Conservation (phyloP, 2,888 invertebrate species). For the Entomobrya proxima region DNA sequence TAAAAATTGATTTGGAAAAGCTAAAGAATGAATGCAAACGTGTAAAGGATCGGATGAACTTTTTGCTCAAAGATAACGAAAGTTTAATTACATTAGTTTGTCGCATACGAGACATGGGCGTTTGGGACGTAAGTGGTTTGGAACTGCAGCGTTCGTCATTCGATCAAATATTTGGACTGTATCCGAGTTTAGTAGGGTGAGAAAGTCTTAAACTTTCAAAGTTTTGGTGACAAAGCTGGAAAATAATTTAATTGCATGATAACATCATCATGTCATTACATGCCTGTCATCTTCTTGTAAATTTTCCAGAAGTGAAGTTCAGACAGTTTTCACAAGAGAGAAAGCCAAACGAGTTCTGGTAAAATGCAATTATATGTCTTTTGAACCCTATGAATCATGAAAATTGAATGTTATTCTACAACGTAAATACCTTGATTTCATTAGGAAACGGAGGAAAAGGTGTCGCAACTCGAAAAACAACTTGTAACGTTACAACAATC, state of each 20-base stretch:
- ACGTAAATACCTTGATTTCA: background rate
- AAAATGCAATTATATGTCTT: slow-evolving; percentile 13
- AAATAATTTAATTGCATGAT: too few relatives aligned
- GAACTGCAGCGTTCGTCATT: slow-evolving; percentile 70
- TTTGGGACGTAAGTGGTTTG: slow-evolving; percentile 74
- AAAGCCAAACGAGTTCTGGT: slow-evolving; percentile 71
- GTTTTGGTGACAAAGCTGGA: too few relatives aligned
- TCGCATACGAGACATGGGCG: slow-evolving; percentile 74
- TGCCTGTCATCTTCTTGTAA: background rate
- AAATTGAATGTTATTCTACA: background rate
- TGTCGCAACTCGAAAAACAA: slow-evolving; percentile 60
- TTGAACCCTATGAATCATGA: background rate
- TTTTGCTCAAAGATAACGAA: slow-evolving; percentile 73
- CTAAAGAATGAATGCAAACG: slow-evolving; percentile 72
- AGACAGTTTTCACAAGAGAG: slow-evolving; percentile 73
- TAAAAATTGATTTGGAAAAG: slow-evolving; percentile 73
- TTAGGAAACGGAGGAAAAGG: slow-evolving; percentile 68
- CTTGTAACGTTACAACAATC: slow-evolving; percentile 54
- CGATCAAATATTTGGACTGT: slow-evolving; percentile 73
- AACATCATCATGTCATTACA: background rate
- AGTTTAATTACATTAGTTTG: slow-evolving; percentile 71
- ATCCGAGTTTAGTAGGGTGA: slow-evolving; percentile 74
- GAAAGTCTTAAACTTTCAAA: background rate
- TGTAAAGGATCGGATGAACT: slow-evolving; percentile 68
- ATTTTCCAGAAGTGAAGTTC: slow-evolving; percentile 72